Conservation (phyloP, 2,888 invertebrate species). For the Amblyteles armatorius region DNA sequence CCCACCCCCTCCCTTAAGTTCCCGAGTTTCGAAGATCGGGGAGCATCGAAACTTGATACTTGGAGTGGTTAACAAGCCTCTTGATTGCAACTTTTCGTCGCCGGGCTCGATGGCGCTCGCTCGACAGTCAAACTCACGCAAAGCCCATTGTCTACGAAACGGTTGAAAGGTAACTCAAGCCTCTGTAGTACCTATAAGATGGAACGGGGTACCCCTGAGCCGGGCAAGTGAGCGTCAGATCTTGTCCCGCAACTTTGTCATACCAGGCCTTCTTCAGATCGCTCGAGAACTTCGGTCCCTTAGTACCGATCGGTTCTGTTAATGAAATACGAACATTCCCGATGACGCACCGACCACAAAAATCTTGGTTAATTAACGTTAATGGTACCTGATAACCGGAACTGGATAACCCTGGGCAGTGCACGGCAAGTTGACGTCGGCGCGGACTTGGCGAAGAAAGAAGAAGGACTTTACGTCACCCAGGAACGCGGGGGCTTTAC, state of each 20-base stretch:
- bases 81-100: conserved; percentile 1
- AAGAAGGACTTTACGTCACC: conserved; percentile 78
- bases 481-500: conserved; percentile 78
- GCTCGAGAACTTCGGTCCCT: conserved; percentile 88
- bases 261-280: conserved; percentile 87
- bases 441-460: conserved; percentile 71
- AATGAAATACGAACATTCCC: not conserved
- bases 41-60: not conserved
- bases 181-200: conserved; percentile 78
- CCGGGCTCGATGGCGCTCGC: not conserved
- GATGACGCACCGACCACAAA: not conserved
- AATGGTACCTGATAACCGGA: conserved; percentile 89
- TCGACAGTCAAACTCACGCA: conserved; percentile 42
- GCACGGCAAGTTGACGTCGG: conserved; percentile 87
- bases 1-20: not conserved
- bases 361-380: conserved; percentile 28
- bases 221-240: conserved; percentile 88
- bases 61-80: not conserved
- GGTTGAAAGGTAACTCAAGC: conserved; percentile 17
- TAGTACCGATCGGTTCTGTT: conserved; percentile 85
- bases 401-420: conserved; percentile 91
- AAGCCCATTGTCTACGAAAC: conserved; percentile 22
- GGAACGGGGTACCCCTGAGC: conserved; percentile 88
- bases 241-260: conserved; percentile 85
- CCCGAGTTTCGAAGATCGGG: not conserved